These are phyloP conservation scores for Indicator maculatus DNA, from an alignment of 2,113 vertebrate genomes.

Conservation along the genomic window DNA sequence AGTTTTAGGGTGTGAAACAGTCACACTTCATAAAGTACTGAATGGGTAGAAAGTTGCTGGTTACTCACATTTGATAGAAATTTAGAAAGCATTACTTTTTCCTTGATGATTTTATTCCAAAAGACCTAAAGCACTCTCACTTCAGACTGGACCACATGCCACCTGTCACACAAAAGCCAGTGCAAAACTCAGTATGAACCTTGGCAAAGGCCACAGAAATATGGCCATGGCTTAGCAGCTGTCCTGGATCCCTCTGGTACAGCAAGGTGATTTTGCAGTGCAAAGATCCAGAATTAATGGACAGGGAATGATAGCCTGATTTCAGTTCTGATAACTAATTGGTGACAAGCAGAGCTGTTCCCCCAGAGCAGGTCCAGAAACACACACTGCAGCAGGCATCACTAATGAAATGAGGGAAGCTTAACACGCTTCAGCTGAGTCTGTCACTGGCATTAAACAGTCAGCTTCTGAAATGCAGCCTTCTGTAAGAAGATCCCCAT, in stretches of 20 bases:
- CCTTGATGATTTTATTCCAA: background rate
- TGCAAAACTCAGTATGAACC: background rate
- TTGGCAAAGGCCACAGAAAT: background rate
- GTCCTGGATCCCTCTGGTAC: background rate
- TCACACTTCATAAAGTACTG: background rate
- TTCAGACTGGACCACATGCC: background rate
- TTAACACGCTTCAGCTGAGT: background rate
- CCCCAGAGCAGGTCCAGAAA: rapidly evolving
- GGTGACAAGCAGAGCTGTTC: background rate
- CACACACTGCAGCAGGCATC: background rate
- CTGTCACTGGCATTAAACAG: background rate
- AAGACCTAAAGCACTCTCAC: background rate
- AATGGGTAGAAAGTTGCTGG: background rate
- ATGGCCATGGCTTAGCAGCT: background rate
- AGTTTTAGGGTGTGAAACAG: background rate
- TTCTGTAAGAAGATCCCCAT: background rate
- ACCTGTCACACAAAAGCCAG: background rate
- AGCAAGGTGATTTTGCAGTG: background rate
- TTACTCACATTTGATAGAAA: background rate
- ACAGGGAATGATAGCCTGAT: background rate
- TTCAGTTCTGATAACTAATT: background rate
- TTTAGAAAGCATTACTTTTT: background rate
- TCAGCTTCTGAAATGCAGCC: background rate
- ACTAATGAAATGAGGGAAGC: background rate
- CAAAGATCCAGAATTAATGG: background rate